Conservation (phyloP, 2,113 vertebrate species). For the Telmatochromis sp. region DNA sequence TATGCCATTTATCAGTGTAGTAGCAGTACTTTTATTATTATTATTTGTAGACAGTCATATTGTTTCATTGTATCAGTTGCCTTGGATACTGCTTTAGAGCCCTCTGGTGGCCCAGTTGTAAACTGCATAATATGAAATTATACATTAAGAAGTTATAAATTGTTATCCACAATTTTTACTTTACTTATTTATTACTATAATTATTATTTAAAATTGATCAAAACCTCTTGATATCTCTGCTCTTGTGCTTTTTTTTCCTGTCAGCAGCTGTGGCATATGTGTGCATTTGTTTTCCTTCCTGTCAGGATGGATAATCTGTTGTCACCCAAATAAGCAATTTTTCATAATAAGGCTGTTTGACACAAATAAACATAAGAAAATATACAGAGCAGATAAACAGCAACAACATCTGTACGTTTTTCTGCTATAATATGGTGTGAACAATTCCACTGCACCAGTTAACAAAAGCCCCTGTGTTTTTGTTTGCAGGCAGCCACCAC, state of each 20-base stretch:
- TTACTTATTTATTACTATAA: not conserved
- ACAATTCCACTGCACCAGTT: not conserved
- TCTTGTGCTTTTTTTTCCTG: fast-evolving
- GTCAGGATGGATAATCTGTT: not conserved
- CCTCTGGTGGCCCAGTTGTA: not conserved
- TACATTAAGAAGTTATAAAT: not conserved
- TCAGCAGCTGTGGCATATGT: not conserved
- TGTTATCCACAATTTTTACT: not conserved
- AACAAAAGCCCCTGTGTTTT: not conserved
- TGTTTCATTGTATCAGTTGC: not conserved
- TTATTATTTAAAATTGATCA: not conserved
- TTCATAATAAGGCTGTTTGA: not conserved
- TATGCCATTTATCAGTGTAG: not conserved
- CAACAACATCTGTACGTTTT: not conserved
- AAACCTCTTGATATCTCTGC: too few species aligned
- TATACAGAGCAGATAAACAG: not conserved
- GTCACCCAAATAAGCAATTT: not conserved
- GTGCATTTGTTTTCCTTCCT: not conserved
- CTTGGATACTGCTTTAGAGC: not conserved
- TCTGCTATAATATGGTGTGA: not conserved
- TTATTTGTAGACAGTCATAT: not conserved
- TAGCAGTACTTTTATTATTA: not conserved
- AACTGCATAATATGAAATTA: not conserved
- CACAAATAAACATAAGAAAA: not conserved
- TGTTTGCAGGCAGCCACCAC: conserved; percentile 83